phyloP scores from a whole-genome alignment of 1,140 invertebrate genomes.

The Pseudoatta argentina region DNA sequence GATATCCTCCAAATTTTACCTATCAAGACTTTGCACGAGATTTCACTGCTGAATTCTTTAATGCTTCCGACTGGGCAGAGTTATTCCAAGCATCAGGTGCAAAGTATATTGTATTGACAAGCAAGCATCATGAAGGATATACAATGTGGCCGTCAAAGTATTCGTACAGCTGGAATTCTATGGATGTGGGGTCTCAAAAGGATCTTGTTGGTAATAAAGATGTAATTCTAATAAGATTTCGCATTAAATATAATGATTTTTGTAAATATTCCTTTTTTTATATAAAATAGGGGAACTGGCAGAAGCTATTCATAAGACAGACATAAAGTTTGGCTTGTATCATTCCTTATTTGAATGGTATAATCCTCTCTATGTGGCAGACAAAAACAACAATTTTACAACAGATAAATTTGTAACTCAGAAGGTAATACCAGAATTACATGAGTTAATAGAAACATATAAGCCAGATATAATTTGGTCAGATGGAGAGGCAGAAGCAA shows the following conservation, averaged over 20 bases:
- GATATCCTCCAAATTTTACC: conserved; percentile 92
- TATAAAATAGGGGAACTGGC: conserved; percentile 89
- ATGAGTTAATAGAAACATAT: conserved; percentile 92
- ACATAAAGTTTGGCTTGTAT: conserved; percentile 94
- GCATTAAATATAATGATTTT: conserved; percentile 23
- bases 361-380: conserved; percentile 94
- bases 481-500: conserved; percentile 95
- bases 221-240: conserved; percentile 17
- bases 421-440: conserved; percentile 92
- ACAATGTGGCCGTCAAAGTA: conserved; percentile 95
- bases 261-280: conserved; percentile 26
- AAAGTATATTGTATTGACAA: conserved; percentile 96
- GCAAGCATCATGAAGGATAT: conserved; percentile 97
- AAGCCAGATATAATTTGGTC: conserved; percentile 97
- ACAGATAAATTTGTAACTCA: conserved; percentile 89
- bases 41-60: conserved; percentile 94
- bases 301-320: conserved; percentile 89
- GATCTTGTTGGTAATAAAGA: conserved; percentile 90
- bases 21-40: conserved; percentile 95
- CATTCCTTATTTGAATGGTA: conserved; percentile 97
- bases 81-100: conserved; percentile 92
- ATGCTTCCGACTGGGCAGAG: conserved; percentile 92
- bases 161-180: conserved; percentile 96
- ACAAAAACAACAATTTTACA: conserved; percentile 90
- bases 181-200: conserved; percentile 93